Conservation (phyloP, 2,888 invertebrate species). For the Trachelus troglodyta region DNA sequence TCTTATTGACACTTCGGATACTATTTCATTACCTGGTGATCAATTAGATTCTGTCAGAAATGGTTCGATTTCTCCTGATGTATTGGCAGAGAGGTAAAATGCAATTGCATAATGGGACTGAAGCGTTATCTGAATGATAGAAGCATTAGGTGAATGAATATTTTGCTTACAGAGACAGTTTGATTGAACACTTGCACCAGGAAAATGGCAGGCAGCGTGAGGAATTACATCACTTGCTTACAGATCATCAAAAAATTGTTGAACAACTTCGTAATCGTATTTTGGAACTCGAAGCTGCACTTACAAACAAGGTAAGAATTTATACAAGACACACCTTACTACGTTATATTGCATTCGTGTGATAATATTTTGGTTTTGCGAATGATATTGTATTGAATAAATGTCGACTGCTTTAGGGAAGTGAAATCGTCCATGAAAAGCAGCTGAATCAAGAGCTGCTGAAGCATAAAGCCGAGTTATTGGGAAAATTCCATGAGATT, state of each 20-base stretch:
- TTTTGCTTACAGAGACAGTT: constrained; percentile 71
- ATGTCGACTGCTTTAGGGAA: constrained; percentile 61
- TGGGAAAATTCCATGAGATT: constrained; percentile 48
- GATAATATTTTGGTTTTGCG: neutral
- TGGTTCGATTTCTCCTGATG: constrained; percentile 68
- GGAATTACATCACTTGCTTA: constrained; percentile 54
- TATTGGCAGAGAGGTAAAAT: constrained; percentile 65
- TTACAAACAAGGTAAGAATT: constrained; percentile 54
- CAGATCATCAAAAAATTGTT: constrained; percentile 57
- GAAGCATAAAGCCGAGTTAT: constrained; percentile 63
- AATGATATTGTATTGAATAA: neutral
- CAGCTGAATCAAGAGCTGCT: constrained; percentile 69
- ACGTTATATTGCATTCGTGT: neutral
- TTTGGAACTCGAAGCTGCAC: constrained; percentile 54
- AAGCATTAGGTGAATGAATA: neutral
- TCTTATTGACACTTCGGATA: constrained; percentile 78
- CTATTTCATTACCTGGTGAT: constrained; percentile 63
- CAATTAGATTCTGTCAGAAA: constrained; percentile 58
- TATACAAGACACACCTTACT: neutral
- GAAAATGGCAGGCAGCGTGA: constrained; percentile 79
- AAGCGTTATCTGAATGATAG: neutral
- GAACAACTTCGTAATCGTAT: constrained; percentile 54
- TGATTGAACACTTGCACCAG: constrained; percentile 84
- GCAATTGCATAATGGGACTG: neutral
- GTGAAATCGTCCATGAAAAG: constrained; percentile 71